Conservation (phyloP, 1,140 invertebrate genomes). For the Drosophila suzukii region DNA sequence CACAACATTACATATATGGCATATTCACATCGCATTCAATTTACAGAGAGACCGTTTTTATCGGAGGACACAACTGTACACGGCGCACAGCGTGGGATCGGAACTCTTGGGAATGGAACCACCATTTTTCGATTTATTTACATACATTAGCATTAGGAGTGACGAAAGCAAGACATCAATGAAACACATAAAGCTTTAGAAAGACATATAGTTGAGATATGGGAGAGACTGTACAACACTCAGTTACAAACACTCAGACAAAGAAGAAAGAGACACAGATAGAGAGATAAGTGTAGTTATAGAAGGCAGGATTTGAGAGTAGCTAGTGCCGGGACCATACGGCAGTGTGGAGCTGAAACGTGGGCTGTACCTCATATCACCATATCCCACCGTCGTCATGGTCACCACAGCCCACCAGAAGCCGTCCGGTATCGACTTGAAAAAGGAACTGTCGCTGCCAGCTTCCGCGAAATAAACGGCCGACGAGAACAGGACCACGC, state of each 20-base stretch:
- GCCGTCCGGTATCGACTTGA: constrained; percentile 98
- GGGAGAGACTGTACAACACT: constrained; percentile 39
- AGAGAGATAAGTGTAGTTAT: constrained; percentile 29
- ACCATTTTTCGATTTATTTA: constrained; percentile 6
- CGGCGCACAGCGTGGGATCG: background rate
- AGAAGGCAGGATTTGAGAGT: constrained; percentile 27
- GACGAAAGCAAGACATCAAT: constrained; percentile 16
- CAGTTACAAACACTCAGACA: constrained; percentile 41
- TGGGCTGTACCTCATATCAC: constrained; percentile 97
- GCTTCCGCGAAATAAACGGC: constrained; percentile 99
- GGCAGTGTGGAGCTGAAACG: constrained; percentile 46
- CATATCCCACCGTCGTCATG: constrained; percentile 99
- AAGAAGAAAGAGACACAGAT: constrained; percentile 20
- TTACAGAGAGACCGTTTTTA: constrained; percentile 18
- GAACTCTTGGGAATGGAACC: background rate
- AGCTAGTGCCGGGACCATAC: constrained; percentile 31
- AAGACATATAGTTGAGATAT: constrained; percentile 18
- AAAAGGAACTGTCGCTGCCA: constrained; percentile 98
- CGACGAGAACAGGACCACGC: constrained; percentile 99
- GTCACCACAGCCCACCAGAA: constrained; percentile 99
- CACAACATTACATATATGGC: constrained; percentile 53
- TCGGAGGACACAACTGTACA: constrained; percentile 25
- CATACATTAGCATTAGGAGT: constrained; percentile 26
- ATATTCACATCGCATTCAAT: constrained; percentile 38
- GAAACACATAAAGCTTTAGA: constrained; percentile 17